phyloP scores from a whole-genome alignment of 2,888 invertebrate genomes.

The Pogonocherus hispidulus region DNA sequence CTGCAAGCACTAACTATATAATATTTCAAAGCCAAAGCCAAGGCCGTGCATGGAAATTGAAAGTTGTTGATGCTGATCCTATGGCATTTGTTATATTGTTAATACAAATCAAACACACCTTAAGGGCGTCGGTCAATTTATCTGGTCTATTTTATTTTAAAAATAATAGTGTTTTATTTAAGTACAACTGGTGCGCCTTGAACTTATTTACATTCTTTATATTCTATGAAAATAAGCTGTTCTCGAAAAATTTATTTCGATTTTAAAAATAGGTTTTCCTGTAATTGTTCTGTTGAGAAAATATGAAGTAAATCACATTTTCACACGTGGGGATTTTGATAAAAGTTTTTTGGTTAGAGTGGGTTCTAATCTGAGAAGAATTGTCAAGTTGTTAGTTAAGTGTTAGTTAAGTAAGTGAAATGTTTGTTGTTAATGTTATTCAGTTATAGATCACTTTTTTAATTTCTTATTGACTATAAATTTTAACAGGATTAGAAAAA shows the following conservation, averaged over 20 bases:
- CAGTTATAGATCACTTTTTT: too few relatives aligned
- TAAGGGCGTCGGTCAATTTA: background rate
- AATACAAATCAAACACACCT: background rate
- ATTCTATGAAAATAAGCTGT: background rate
- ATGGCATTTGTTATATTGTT: background rate
- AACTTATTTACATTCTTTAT: background rate
- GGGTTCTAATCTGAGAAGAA: too few relatives aligned
- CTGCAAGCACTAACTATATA: background rate
- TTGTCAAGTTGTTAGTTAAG: too few relatives aligned
- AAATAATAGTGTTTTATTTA: too few relatives aligned
- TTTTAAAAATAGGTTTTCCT: background rate
- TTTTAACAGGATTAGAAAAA: too few relatives aligned
- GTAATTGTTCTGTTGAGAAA: background rate
- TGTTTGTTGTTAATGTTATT: too few relatives aligned
- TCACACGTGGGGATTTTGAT: too few relatives aligned
- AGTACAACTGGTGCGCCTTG: background rate
- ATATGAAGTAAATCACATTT: too few relatives aligned
- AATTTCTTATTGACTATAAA: too few relatives aligned
- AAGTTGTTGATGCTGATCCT: conserved; percentile 15
- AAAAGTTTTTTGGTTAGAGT: too few relatives aligned
- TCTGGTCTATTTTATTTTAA: too few relatives aligned
- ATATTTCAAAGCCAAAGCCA: conserved; percentile 27
- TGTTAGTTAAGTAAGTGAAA: too few relatives aligned
- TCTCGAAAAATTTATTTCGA: background rate
- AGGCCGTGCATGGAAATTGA: conserved; percentile 11